Evolutionary conservation across 1,140 invertebrate species (phyloP), one percentile per base, ranked within the genome.

Genomic region (Notospermus geniculatus): DNA sequence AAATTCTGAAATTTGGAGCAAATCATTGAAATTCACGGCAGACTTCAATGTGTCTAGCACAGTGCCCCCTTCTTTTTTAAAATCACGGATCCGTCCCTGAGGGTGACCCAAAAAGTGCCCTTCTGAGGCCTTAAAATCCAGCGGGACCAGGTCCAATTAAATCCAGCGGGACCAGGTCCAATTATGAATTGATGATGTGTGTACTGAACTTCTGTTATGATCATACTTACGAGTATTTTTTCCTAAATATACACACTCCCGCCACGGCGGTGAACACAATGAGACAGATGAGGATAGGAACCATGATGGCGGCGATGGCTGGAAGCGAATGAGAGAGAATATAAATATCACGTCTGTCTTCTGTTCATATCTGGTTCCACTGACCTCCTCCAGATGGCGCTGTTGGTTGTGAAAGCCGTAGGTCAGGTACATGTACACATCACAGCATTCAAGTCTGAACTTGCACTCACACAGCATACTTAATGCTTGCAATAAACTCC

Each of bases 161-260:
- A 28, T 19, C 7, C 32, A 17, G 9, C 29, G 17, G 2, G 28
- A 11, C 17, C 46, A 30, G 32, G 28, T 32, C 17, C 60, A 27
- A 25, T 58, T 45, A 27, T 62, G 46, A 36, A 53, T 55, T 27
- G 45, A 64, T 54, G 27, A n/a, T 2, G 32, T 13, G 15, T 23
- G 19, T 15, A 13, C 11, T 19, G n/a, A 27, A 46, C 5, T 39
- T 15, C 15, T 55, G 28, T 46, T 1, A 7, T 29, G 22, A 7
- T 22, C 19, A n/a, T 29, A 43, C 60, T 56, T 60, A 71, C 70
- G 68, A 65, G 32, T 58, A 64, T 59, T 59, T 67, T 25, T 57
- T 57, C 19, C 61, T 61, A 17, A 62, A 45, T 30, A 71, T 41
- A 22, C 67, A 32, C 22, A 68, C 11, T 17, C 54, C 39, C 15